phyloP scores from a whole-genome alignment of 2,113 vertebrate genomes.

The Mus pahari region DNA sequence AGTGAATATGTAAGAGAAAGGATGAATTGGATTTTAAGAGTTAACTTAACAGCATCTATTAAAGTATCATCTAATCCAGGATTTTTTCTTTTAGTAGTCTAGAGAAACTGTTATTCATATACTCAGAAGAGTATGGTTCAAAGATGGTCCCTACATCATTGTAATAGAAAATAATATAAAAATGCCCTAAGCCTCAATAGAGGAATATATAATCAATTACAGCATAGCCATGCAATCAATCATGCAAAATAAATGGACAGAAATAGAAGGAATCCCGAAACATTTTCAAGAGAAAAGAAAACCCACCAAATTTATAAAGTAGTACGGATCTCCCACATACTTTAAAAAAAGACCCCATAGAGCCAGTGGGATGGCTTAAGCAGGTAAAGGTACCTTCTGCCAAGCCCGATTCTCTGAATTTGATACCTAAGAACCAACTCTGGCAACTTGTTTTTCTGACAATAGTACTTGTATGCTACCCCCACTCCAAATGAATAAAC shows the following conservation, averaged over 20 bases:
- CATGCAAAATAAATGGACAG: background rate
- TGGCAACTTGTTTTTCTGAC: background rate
- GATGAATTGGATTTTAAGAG: background rate
- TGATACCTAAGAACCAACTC: background rate
- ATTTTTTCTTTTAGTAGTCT: background rate
- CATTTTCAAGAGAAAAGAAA: slow-evolving; percentile 1
- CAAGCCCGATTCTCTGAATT: background rate
- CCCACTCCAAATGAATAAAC: background rate
- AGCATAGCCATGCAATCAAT: background rate
- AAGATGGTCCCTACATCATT: background rate
- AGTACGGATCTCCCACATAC: background rate
- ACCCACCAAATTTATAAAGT: background rate
- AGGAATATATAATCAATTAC: background rate
- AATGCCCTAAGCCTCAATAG: background rate
- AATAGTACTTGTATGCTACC: background rate
- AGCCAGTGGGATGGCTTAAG: background rate
- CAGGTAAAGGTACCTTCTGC: background rate
- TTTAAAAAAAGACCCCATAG: background rate
- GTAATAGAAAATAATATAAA: slow-evolving; percentile 19
- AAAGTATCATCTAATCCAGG: slow-evolving; percentile 29
- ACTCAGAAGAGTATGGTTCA: background rate
- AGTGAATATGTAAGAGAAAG: slow-evolving; percentile 7
- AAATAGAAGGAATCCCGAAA: slow-evolving; percentile 2
- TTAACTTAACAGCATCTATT: slow-evolving; percentile 37
- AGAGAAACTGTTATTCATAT: slow-evolving; percentile 20